Evolutionary conservation across 1,140 invertebrate genomes (phyloP).

Genomic region (Drosophila orena): DNA sequence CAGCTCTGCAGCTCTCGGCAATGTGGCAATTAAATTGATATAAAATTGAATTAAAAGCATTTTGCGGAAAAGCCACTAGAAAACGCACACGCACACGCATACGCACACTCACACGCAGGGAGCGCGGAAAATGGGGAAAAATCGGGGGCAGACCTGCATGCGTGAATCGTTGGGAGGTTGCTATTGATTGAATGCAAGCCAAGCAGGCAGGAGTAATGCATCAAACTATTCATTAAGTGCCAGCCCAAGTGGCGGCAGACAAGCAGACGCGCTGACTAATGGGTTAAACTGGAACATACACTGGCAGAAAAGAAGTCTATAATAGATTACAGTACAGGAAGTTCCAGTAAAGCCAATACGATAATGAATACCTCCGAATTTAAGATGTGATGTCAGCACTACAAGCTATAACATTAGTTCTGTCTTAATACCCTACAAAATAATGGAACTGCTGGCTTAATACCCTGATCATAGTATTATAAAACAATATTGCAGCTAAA

Average conservation of each 20-base stretch:
- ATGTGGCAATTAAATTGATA: conserved; percentile 82
- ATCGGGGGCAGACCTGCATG: not conserved
- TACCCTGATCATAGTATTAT: not conserved
- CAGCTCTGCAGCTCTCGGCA: conserved; percentile 40
- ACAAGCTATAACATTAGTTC: too few relatives aligned
- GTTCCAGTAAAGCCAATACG: too few relatives aligned
- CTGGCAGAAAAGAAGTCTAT: not conserved
- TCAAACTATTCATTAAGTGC: conserved; percentile 82
- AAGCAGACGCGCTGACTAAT: conserved; percentile 64
- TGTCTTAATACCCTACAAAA: too few relatives aligned
- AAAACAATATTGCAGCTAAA: not conserved
- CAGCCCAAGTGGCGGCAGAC: conserved; percentile 72
- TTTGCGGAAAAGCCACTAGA: conserved; percentile 79
- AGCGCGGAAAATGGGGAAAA: not conserved
- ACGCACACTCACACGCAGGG: not conserved
- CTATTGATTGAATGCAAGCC: conserved; percentile 76
- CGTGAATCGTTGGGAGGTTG: conserved; percentile 10
- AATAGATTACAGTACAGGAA: too few relatives aligned
- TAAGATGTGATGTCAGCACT: too few relatives aligned
- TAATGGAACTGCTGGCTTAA: too few relatives aligned
- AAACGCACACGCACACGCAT: conserved; percentile 29
- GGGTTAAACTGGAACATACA: conserved; percentile 55
- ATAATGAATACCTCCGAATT: too few relatives aligned
- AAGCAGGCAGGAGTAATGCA: conserved; percentile 65
- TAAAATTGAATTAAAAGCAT: conserved; percentile 83